Base-by-base conservation (phyloP, 2,797 vertebrate species). In the Vultur gryphus region DNA sequence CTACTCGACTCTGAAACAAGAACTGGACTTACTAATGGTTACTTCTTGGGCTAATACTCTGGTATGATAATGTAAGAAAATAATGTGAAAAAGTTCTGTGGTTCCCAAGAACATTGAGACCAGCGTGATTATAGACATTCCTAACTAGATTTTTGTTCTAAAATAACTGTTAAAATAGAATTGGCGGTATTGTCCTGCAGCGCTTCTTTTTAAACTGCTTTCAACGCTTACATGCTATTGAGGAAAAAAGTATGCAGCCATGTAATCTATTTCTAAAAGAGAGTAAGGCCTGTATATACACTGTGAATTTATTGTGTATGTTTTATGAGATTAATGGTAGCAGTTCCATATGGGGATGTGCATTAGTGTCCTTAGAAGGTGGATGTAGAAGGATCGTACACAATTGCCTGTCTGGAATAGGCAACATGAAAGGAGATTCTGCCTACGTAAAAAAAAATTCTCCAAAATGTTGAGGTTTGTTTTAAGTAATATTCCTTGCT, bases 71-170 rank as follows among this genome's bases (percentile, higher is more conserved):
- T 8, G 1, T 19, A 35, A 33, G 33, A 62, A 64, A 69, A 7
- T 15, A 35, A 26, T 0, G 2, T 61, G 14, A 7, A 35, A 44
- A 75, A 72, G 8, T 18, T 43, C 3, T 4, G 2, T 73, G 10
- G 3, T 93, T 58, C 23, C 29, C 17, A 23, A 23, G 35, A 87
- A 9, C 4, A 3, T 24, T 10, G 31, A 71, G 52, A 67, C 10
- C 7, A 28, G 2, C 2, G 2, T 61, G 26, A 8, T 21, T 37
- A 0, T 3, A 43, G 37, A 12, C 9, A 35, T 80, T 3, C 13
- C 16, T 64, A 51, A 21, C 26, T 29, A 16, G 51, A 17, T 39
- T 37, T 39, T 78, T 48, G 5, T 62, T 83, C 8, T 80, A 9
- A 83, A 70, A 25, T 46, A 58, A 33, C 12, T 48, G 35, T 35